A percentile compares a stretch with the other conserved stretches of the same genome.
These are phyloP conservation scores for Euplagia quadripunctaria DNA, from an alignment of 2,888 invertebrate species.

Conservation along the genomic window DNA sequence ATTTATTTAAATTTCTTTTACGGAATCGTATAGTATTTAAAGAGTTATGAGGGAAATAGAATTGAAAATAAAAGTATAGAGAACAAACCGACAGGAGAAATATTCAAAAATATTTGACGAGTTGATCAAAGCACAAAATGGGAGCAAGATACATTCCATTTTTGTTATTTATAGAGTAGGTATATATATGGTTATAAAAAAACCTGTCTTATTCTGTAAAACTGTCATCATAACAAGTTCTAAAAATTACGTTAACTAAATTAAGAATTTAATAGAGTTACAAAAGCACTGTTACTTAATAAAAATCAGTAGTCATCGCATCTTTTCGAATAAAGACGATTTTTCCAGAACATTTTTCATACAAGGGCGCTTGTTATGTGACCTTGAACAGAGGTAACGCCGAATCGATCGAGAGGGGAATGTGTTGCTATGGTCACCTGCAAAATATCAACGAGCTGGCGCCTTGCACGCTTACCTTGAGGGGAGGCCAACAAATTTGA, in stretches of 20 bases:
- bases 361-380: background rate
- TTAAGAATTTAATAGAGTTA: background rate
- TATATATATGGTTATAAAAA: too few species aligned
- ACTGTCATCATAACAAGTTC: too few species aligned
- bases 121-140: background rate
- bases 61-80: background rate
- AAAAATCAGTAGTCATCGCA: too few species aligned
- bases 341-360: background rate
- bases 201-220: too few species aligned
- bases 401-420: background rate
- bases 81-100: background rate
- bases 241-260: background rate
- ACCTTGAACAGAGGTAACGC: constrained; percentile 1
- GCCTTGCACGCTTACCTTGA: background rate
- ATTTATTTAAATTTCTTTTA: background rate
- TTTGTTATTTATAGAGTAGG: too few species aligned
- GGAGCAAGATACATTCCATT: background rate
- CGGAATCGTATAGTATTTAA: background rate
- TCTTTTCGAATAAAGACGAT: background rate
- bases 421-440: background rate
- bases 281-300: background rate
- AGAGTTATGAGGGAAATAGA: too few species aligned
- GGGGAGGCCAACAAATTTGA: background rate
- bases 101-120: background rate
- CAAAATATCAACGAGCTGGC: background rate